Conservation (phyloP, 2,888 invertebrate genomes). For the Melangyna quadrimaculata region DNA sequence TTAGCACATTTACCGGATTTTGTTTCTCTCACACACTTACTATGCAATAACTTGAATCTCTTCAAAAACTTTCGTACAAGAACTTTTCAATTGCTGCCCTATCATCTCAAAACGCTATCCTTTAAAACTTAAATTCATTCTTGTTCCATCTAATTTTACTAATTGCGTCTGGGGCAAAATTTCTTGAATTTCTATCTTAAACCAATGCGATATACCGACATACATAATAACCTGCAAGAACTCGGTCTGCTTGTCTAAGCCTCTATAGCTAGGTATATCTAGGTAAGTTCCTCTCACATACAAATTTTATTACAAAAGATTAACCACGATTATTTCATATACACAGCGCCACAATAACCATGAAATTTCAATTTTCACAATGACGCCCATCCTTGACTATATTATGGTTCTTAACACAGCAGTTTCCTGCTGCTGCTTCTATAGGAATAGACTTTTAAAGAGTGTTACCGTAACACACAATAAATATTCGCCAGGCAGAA, state of each 20-base stretch:
- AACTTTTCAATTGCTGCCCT: constrained; percentile 28
- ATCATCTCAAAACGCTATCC: constrained; percentile 5
- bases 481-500: constrained; percentile 34
- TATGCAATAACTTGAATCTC: not conserved
- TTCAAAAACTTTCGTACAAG: constrained; percentile 16
- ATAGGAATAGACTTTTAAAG: not conserved
- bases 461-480: not conserved
- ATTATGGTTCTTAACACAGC: not conserved
- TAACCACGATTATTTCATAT: constrained; percentile 55
- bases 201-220: not conserved
- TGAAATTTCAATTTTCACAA: constrained; percentile 70
- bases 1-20: constrained; percentile 16
- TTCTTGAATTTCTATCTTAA: not conserved
- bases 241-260: not conserved
- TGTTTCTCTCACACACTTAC: not conserved
- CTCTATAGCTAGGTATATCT: not conserved
- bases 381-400: constrained; percentile 28
- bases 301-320: constrained; percentile 40
- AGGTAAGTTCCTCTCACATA: not conserved
- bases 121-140: constrained; percentile 8
- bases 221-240: constrained; percentile 24
- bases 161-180: constrained; percentile 17
- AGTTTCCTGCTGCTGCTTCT: not conserved
- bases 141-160: constrained; percentile 20
- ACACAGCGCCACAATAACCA: constrained; percentile 49